Evolutionary conservation across 2,113 vertebrate genomes (phyloP), one percentile per base, ranked within the genome.

Genomic region (Istiophorus platypterus): DNA sequence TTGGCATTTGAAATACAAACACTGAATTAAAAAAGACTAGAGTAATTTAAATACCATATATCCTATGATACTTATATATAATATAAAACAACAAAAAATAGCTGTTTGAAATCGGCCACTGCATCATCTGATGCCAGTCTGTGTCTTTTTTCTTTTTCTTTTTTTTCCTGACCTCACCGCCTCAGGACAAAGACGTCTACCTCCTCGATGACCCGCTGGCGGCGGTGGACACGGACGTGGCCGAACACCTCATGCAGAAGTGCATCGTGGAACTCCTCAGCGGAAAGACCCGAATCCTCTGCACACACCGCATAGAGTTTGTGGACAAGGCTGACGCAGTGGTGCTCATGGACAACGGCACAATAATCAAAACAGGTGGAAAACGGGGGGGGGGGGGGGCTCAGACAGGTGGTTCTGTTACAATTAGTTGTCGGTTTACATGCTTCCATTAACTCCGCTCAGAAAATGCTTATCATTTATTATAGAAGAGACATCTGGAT

Each of bases 171-270:
- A 56, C n/a, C 37, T 66, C n/a, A 17, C 20, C 20, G 0, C 62
- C 14, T 49, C 71, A 99, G 98, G 95, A 98, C 41, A 99, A 99
- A 89, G 95, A 97, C 7, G 80, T 99, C 64, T 99, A 99, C 87
- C 96, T 99, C 42, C 96, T 99, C 0, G 98, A 99, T 29, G 98
- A 99, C 82, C 98, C 98, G 1, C 80, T 99, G 89, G 98, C 98
- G 22, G 97, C 98, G 1, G 98, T 99, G 2, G 98, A 99, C 82
- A 86, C 95, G 12, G 95, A 98, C 0, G 97, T 99, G 84, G 98
- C 98, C 8, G 92, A 90, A 34, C 97, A 99, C 88, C 96, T 99
- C n/a, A 95, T 99, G 94, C 93, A 89, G 80, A 96, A 94, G 76
- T 99, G 98, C 86, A 94, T 99, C 85, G 72, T 97, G 4, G 97